A percentile compares a stretch with the other conserved stretches of the same genome.
Evolutionary conservation across 2,888 invertebrate species (phyloP).

Genomic region (Agrotis exclamationis): DNA sequence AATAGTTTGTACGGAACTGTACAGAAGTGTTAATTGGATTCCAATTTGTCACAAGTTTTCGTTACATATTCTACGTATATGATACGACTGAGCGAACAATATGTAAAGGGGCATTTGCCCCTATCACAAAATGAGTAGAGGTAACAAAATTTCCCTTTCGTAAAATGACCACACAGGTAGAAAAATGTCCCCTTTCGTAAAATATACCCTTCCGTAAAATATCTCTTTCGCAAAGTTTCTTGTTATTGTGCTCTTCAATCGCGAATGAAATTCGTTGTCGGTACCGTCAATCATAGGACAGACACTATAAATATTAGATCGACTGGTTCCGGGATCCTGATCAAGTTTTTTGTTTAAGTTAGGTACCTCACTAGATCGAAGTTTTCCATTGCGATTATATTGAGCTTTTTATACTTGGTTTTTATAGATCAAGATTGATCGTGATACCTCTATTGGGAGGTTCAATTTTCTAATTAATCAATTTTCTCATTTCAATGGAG

Average conservation of each 20-base stretch:
- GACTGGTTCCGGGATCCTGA: conserved; percentile 38
- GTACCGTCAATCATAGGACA: conserved; percentile 16
- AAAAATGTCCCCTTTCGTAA: too few relatives aligned
- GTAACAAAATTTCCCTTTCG: too few relatives aligned
- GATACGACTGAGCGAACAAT: too few relatives aligned
- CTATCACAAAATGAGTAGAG: too few relatives aligned
- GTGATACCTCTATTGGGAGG: conserved; percentile 2
- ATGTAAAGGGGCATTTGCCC: too few relatives aligned
- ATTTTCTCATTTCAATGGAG: conserved; percentile 10
- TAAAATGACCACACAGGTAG: too few relatives aligned
- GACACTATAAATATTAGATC: conserved; percentile 11
- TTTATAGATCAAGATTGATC: conserved; percentile 20
- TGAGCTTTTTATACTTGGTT: background rate
- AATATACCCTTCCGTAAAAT: too few relatives aligned
- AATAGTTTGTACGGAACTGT: conserved; percentile 33
- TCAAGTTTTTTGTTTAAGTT: conserved; percentile 13
- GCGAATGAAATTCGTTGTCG: conserved; percentile 6
- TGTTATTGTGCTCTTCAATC: conserved; percentile 15
- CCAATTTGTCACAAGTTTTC: conserved; percentile 30
- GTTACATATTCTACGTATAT: conserved; percentile 2
- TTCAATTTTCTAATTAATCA: conserved; percentile 8
- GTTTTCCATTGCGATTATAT: conserved; percentile 25
- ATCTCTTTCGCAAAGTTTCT: too few relatives aligned
- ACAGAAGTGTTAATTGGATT: conserved; percentile 37
- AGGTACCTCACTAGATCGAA: conserved; percentile 3